Evolutionary conservation across 2,797 vertebrate species (phyloP), one percentile per base, ranked within the genome.

Genomic region (Botia kubotai): DNA sequence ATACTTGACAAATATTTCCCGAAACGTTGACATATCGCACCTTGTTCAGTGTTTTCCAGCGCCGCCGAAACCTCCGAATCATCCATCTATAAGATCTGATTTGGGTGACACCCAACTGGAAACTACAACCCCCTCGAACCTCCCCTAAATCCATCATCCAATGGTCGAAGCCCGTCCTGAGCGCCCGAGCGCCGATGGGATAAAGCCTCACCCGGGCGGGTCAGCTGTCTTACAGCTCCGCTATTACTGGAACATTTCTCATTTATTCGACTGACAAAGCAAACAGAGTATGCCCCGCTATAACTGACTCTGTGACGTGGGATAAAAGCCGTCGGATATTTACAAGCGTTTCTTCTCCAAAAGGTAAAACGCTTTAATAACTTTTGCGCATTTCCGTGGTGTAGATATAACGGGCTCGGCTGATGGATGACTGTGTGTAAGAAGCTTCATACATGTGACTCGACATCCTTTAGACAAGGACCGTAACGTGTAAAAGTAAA

Each of bases 1-100:
- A 88, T 90, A 85, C 82, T 50, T 93, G 88, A 91, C 91, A 90
- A 90, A 90, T 88, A 91, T 91, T 90, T 92, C 92, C 90, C 80
- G 89, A 87, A 90, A 90, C 87, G 87, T 87, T 84, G 82, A 84
- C 19, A 85, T 83, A 83, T 87, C 69, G 68, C 83, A 80, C 75
- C 68, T 68, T 80, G 80, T 83, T 83, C 21, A 82, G 78, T 78
- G 87, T 86, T 84, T 84, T 87, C 68, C 17, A 77, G 83, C 67
- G 84, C 83, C 82, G 88, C 57, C 82, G 86, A 88, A 87, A 90
- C 89, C 87, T 85, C 72, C 62, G 72, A 83, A 67, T 86, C 89
- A 86, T 73, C 87, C 87, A 80, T 87, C 79, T 79, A 77, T 82
- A 57, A 80, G 33, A 57, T 6, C 85, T 50, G 60, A 46, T 60